Conservation (phyloP, 37 sponge, comb jelly and placozoan genomes). For the Chondrosia reniformis region DNA sequence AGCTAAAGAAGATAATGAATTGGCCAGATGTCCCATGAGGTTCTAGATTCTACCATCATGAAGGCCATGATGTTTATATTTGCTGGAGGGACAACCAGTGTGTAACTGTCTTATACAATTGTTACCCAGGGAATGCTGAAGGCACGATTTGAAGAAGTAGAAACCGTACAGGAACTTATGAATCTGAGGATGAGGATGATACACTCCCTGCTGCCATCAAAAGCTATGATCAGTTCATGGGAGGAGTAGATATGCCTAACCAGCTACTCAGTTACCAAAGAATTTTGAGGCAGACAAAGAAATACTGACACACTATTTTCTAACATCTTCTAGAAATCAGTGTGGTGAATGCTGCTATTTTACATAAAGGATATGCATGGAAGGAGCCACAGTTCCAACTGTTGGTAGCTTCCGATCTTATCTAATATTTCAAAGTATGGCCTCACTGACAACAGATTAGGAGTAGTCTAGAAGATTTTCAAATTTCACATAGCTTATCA, state of each 20-base stretch:
- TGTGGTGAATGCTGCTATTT: not conserved
- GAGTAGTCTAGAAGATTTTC: not conserved
- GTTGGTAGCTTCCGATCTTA: not conserved
- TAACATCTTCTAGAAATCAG: constrained; percentile 19
- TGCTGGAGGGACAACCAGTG: constrained; percentile 22
- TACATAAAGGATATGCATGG: constrained; percentile 6
- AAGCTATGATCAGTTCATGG: constrained; percentile 16
- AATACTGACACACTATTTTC: constrained; percentile 24
- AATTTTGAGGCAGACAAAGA: constrained; percentile 10
- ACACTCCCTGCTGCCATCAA: not conserved
- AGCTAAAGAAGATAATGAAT: not conserved
- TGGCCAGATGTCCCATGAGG: not conserved
- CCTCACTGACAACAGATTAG: not conserved
- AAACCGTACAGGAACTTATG: not conserved
- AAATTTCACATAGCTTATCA: not conserved
- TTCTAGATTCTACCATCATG: not conserved
- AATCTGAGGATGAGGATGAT: not conserved
- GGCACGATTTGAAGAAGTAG: not conserved
- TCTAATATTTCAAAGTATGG: not conserved
- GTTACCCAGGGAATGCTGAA: not conserved
- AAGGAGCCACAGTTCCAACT: not conserved
- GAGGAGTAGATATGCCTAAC: constrained; percentile 23
- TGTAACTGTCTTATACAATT: not conserved
- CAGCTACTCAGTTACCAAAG: constrained; percentile 2
- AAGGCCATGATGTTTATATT: not conserved